These are phyloP conservation scores for Heliothis virescens DNA, from an alignment of 1,140 invertebrate species.

Conservation along the genomic window DNA sequence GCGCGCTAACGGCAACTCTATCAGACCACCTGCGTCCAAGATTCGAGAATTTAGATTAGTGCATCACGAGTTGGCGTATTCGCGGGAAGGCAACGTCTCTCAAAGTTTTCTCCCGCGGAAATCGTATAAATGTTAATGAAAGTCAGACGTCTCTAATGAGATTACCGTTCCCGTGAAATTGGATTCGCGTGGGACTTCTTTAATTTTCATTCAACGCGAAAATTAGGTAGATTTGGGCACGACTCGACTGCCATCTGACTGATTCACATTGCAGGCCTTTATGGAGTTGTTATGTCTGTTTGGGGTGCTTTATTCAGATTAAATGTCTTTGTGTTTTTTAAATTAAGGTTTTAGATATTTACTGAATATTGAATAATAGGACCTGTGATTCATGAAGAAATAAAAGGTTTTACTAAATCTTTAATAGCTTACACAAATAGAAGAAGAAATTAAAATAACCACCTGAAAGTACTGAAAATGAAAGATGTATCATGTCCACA, in stretches of 20 bases:
- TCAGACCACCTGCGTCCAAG: conserved; percentile 64
- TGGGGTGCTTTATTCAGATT: conserved; percentile 26
- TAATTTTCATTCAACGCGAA: conserved; percentile 80
- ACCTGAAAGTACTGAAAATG: too few relatives aligned
- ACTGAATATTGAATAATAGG: neutral
- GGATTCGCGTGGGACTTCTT: conserved; percentile 81
- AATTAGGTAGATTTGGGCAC: conserved; percentile 75
- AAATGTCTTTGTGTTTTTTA: neutral
- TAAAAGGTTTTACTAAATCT: too few relatives aligned
- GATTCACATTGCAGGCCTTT: conserved; percentile 50
- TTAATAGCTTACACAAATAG: neutral
- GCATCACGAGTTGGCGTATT: conserved; percentile 67
- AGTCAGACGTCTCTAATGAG: conserved; percentile 82
- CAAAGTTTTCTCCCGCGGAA: conserved; percentile 74
- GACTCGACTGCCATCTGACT: conserved; percentile 59
- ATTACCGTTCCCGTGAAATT: conserved; percentile 83
- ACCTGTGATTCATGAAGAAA: neutral
- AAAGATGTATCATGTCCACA: too few relatives aligned
- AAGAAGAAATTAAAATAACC: too few relatives aligned
- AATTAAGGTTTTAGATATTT: neutral
- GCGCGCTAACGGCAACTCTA: conserved; percentile 63
- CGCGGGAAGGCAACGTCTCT: conserved; percentile 57
- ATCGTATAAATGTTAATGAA: conserved; percentile 85
- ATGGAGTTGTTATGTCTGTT: conserved; percentile 32
- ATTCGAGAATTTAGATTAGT: conserved; percentile 76